Percentiles rank a stretch among this genome's conserved stretches.
Conservation (phyloP, 1,140 invertebrate species). For the Holotrichia oblita region DNA sequence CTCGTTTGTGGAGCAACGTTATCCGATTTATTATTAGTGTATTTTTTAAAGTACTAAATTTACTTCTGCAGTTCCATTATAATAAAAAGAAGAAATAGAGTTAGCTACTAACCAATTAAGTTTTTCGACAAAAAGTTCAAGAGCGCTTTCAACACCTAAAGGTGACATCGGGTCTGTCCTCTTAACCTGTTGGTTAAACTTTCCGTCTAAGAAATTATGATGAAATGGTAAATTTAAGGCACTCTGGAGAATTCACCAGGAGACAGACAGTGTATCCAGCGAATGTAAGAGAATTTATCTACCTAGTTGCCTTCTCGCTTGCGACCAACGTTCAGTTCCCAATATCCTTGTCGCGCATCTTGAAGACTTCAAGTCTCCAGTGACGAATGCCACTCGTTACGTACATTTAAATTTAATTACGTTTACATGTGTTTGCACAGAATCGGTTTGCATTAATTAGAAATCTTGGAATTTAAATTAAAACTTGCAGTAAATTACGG, state of each 20-base stretch:
- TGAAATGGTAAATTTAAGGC: slow-evolving; percentile 29
- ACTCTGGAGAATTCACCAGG: slow-evolving; percentile 12
- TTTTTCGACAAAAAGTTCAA: too few species aligned
- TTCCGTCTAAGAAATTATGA: slow-evolving; percentile 36
- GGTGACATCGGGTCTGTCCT: background rate
- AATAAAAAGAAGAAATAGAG: too few species aligned
- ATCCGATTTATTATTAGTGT: too few species aligned
- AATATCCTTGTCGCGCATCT: slow-evolving; percentile 11
- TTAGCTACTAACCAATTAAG: too few species aligned
- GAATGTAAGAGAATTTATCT: slow-evolving; percentile 35
- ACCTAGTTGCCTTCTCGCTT: background rate
- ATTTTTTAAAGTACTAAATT: too few species aligned
- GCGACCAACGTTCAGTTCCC: background rate
- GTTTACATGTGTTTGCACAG: slow-evolving; percentile 40
- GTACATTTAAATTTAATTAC: slow-evolving; percentile 41
- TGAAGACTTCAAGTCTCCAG: slow-evolving; percentile 3
- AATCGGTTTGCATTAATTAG: slow-evolving; percentile 39
- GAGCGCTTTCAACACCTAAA: background rate
- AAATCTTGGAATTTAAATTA: slow-evolving; percentile 40
- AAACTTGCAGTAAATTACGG: slow-evolving; percentile 37
- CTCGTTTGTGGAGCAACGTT: too few species aligned
- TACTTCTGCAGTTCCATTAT: too few species aligned
- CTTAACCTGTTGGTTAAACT: slow-evolving; percentile 32
- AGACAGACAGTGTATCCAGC: slow-evolving; percentile 1
- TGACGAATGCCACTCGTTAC: slow-evolving; percentile 39